Base-by-base conservation (phyloP, 2,113 vertebrate species). In the Stegostoma tigrinum region DNA sequence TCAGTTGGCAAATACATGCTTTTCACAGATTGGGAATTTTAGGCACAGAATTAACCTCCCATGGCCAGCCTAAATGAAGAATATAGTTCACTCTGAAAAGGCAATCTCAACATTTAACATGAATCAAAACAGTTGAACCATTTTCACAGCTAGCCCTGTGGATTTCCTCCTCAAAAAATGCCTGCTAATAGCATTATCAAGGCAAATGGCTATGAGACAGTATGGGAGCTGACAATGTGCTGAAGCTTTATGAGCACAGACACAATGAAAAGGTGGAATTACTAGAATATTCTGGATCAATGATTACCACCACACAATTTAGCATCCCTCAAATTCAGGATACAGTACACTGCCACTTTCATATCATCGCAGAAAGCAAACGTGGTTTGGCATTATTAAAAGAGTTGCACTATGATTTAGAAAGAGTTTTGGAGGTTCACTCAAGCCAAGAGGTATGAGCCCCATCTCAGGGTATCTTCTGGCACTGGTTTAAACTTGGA, bases 51-150 rank as follows among this genome's bases (percentile, higher is more conserved):
- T 48, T 95, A 72, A 95, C 67, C 94, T 95, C 68, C 67, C 38
- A 95, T 93, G 61, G 89, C 19, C 89, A 93, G 89, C 66, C 5
- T 5, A 93, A 90, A n/a, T 90, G 87, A 30, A 90, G 52, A 90
- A 30, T 12, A 38, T 38, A 34, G 61, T 66, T 93, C 66, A 93
- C n/a, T 38, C 15, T 67, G 89, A 38, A 93, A 93, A 66, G 89
- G 34, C 89, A 93, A 38, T 67, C 89, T 2, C 34, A 93, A n/a
- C n/a, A 7, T 38, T 93, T 66, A 23, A n/a, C 66, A 66, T 23
- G 34, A 19, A 93, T 67, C 55, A 93, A 93, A 23, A 93, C n/a
- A 66, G 19, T 66, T 34, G n/a, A 93, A 42, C 34, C 34, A 66
- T 93, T 93, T 86, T 93, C 21, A 93, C 66, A 38, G 34, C 64